Conservation (phyloP, 2,888 invertebrate genomes). For the Adela reaumurella region DNA sequence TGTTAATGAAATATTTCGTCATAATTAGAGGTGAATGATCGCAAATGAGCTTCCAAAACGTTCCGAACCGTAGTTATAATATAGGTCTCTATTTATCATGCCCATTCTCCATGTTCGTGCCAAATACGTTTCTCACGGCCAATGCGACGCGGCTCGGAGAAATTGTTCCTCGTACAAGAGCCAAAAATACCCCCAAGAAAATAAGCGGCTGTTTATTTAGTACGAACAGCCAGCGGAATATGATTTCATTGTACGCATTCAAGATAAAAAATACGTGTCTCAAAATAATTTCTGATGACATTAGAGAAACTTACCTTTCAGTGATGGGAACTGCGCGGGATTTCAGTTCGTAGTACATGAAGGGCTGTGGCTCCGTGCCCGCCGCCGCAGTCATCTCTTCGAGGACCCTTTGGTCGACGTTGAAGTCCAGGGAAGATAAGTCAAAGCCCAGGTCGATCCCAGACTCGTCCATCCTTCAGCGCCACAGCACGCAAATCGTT, state of each 20-base stretch:
- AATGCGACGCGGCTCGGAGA: constrained; percentile 21
- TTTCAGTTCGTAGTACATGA: constrained; percentile 62
- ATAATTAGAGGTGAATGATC: too few relatives aligned
- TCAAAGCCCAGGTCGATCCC: constrained; percentile 64
- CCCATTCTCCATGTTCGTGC: not conserved
- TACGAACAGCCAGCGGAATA: not conserved
- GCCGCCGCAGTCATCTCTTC: constrained; percentile 55
- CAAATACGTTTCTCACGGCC: not conserved
- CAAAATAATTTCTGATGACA: not conserved
- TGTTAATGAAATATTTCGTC: too few relatives aligned
- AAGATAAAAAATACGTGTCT: not conserved
- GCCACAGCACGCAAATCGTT: too few relatives aligned
- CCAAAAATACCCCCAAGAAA: constrained; percentile 41
- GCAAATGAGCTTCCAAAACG: too few relatives aligned
- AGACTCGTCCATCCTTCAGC: constrained; percentile 57
- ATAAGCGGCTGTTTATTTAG: not conserved
- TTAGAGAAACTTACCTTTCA: constrained; percentile 44
- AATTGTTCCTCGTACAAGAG: constrained; percentile 39
- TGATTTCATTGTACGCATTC: too few relatives aligned
- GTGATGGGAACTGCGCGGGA: constrained; percentile 57
- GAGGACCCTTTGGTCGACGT: constrained; percentile 48
- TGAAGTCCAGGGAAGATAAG: constrained; percentile 56
- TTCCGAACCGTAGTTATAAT: too few relatives aligned
- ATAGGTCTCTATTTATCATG: too few relatives aligned
- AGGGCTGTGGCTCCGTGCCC: constrained; percentile 45